A percentile compares a stretch with the other conserved stretches of the same genome.
These are phyloP conservation scores for Zaprionus lineosus DNA, from an alignment of 2,888 invertebrate species.

Conservation along the genomic window DNA sequence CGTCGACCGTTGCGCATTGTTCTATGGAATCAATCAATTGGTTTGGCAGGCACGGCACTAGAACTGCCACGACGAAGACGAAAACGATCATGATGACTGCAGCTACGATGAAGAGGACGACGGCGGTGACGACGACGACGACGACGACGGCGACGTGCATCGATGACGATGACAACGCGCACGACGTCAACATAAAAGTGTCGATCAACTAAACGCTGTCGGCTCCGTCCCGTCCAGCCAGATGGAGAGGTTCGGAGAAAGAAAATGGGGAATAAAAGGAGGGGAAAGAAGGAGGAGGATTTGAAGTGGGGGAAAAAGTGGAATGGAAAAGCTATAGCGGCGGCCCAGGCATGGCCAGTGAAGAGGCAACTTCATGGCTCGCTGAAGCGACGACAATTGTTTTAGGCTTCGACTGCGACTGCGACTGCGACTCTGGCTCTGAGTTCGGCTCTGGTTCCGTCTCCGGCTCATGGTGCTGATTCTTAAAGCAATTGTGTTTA, in stretches of 20 bases:
- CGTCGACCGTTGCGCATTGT: conserved; percentile 62
- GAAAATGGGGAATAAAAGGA: background rate
- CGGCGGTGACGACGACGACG: background rate
- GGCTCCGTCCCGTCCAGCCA: too few relatives aligned
- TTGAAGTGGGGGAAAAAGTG: background rate
- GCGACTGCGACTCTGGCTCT: background rate
- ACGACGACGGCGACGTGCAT: conserved; percentile 21
- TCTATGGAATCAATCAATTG: conserved; percentile 77
- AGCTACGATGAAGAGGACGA: conserved; percentile 21
- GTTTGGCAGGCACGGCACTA: conserved; percentile 65
- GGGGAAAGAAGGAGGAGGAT: background rate
- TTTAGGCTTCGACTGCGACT: conserved; percentile 15
- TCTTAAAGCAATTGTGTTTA: conserved; percentile 73
- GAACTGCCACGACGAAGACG: conserved; percentile 66
- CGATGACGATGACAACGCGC: conserved; percentile 73
- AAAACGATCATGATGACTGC: conserved; percentile 11
- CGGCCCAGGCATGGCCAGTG: conserved; percentile 55
- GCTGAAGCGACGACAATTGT: conserved; percentile 59
- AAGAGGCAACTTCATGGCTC: conserved; percentile 74
- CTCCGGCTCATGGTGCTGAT: conserved; percentile 47
- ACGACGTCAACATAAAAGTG: conserved; percentile 79
- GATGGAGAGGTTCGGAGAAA: too few relatives aligned
- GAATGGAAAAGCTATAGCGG: conserved; percentile 18
- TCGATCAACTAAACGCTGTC: conserved; percentile 78
- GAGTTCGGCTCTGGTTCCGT: background rate